Conservation (phyloP, 2,113 vertebrate species). For the Helogale parvula region DNA sequence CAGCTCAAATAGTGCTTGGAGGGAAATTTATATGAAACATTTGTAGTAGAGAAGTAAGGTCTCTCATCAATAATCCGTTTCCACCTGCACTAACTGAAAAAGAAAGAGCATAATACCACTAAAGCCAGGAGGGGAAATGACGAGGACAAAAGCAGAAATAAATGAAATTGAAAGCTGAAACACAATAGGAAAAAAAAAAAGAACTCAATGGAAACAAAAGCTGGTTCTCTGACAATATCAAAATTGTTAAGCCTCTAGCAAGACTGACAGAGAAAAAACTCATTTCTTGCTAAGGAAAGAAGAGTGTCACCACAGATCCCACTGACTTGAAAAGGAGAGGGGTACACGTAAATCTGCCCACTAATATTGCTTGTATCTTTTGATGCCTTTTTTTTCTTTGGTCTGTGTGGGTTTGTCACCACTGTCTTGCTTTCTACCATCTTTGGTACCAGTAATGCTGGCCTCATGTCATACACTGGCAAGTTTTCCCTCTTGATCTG, state of each 20-base stretch:
- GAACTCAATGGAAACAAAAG: not conserved
- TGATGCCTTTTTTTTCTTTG: not conserved
- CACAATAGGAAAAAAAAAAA: not conserved
- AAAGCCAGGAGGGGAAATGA: not conserved
- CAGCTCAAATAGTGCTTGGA: not conserved
- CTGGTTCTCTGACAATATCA: not conserved
- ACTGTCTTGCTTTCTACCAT: not conserved
- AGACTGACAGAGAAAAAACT: not conserved
- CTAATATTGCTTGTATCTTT: not conserved
- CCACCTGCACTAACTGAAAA: not conserved
- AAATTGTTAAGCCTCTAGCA: not conserved
- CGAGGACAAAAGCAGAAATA: not conserved
- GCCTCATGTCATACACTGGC: not conserved
- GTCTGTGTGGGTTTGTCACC: not conserved
- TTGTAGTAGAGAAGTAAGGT: not conserved
- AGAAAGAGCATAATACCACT: not conserved
- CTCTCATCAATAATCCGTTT: not conserved
- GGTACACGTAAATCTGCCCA: not conserved
- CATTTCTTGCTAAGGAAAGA: not conserved
- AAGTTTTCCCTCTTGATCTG: slow-evolving; percentile 10
- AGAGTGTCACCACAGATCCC: not conserved
- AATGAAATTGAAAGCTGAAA: not conserved
- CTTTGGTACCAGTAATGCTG: not conserved
- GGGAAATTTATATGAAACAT: not conserved
- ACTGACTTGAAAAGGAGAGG: slow-evolving; percentile 24